phyloP scores from a whole-genome alignment of 2,797 vertebrate genomes.

The Apogon talboti region DNA sequence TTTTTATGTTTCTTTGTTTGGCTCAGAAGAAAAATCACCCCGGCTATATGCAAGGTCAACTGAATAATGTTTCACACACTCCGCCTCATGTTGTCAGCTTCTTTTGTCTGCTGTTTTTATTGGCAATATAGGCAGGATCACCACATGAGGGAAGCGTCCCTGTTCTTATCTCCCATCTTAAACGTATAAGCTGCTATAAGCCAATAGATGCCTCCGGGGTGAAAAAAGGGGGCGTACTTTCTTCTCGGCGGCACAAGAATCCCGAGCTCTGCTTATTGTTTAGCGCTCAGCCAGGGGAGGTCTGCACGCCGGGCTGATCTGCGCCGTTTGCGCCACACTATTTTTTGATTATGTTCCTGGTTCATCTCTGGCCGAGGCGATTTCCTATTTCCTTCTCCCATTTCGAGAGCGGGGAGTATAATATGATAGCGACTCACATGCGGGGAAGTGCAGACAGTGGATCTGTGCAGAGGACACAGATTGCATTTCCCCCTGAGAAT shows the following conservation, averaged over 20 bases:
- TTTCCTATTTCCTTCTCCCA: constrained; percentile 74
- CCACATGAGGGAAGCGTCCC: constrained; percentile 51
- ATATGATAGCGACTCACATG: constrained; percentile 69
- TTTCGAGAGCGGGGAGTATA: constrained; percentile 67
- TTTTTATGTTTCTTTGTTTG: constrained; percentile 34
- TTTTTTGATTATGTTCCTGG: constrained; percentile 75
- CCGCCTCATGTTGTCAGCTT: constrained; percentile 40
- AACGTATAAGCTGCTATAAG: constrained; percentile 71
- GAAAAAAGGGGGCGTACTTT: constrained; percentile 56
- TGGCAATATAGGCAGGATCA: constrained; percentile 48
- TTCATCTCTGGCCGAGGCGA: constrained; percentile 74
- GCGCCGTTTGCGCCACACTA: constrained; percentile 57
- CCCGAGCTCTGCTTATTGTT: constrained; percentile 72
- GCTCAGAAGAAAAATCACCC: constrained; percentile 25
- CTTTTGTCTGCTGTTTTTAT: constrained; percentile 62
- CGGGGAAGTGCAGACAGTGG: constrained; percentile 73
- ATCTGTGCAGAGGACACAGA: constrained; percentile 75
- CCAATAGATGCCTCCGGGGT: constrained; percentile 67
- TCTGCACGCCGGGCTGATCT: constrained; percentile 53
- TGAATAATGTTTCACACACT: constrained; percentile 43
- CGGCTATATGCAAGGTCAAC: constrained; percentile 57
- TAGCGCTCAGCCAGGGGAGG: constrained; percentile 56
- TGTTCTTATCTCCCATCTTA: constrained; percentile 67
- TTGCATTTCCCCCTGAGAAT: constrained; percentile 75
- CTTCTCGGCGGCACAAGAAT: constrained; percentile 47